These are phyloP conservation scores for Macropodus opercularis DNA, from an alignment of 2,797 vertebrate species.

Conservation along the genomic window DNA sequence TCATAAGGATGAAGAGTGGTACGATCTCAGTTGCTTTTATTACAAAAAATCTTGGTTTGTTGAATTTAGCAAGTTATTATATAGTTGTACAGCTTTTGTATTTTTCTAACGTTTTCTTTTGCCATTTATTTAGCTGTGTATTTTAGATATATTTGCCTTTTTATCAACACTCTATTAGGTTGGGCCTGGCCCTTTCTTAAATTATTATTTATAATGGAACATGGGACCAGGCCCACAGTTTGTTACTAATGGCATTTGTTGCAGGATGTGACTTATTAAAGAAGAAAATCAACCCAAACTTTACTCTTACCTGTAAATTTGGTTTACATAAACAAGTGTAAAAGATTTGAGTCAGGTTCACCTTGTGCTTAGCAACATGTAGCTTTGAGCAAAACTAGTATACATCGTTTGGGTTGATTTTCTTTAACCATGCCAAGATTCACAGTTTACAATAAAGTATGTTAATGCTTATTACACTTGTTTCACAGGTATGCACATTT, in stretches of 20 bases:
- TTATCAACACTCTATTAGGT: constrained; percentile 2
- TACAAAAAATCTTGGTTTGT: background rate
- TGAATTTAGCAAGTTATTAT: too few relatives aligned
- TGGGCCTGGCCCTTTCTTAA: constrained; percentile 29
- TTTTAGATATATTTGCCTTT: constrained; percentile 11
- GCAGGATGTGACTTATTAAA: constrained; percentile 9
- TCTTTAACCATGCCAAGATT: constrained; percentile 32
- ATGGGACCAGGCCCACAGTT: constrained; percentile 22
- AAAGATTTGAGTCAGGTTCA: background rate
- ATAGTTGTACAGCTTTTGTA: too few relatives aligned
- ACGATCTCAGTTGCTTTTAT: constrained; percentile 67
- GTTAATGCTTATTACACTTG: constrained; percentile 68
- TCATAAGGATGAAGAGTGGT: constrained; percentile 98
- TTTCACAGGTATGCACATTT: constrained; percentile 70
- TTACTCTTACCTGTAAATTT: constrained; percentile 1
- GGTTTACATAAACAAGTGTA: background rate
- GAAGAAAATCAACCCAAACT: constrained; percentile 54
- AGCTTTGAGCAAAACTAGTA: background rate
- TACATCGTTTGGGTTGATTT: constrained; percentile 54
- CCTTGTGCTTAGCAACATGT: background rate
- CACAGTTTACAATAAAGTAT: constrained; percentile 52
- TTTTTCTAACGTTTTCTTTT: background rate
- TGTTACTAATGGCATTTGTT: constrained; percentile 19
- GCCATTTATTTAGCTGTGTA: constrained; percentile 4
- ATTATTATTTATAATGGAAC: constrained; percentile 4